Evolutionary conservation across 2,797 vertebrate species (phyloP).

Genomic region (Xiphorhynchus erythropygius): DNA sequence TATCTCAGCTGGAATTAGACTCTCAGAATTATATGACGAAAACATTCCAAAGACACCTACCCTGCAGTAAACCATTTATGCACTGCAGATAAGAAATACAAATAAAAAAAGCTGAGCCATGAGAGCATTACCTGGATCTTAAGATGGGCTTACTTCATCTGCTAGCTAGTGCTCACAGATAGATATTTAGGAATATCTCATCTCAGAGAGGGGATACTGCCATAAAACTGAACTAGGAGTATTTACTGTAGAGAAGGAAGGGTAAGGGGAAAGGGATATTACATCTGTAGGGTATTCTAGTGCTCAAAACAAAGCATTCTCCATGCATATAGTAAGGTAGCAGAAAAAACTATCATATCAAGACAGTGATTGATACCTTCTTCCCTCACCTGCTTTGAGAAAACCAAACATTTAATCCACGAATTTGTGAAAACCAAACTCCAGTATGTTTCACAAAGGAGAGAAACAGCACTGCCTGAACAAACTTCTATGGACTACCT

Average conservation of each 20-base stretch:
- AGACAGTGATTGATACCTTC: neutral
- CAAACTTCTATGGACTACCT: neutral
- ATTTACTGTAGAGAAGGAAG: neutral
- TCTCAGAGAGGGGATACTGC: neutral
- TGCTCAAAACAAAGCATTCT: neutral
- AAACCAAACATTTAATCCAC: neutral
- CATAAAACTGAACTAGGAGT: neutral
- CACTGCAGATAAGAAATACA: neutral
- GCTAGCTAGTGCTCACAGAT: neutral
- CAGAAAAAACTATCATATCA: neutral
- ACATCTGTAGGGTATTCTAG: accelerated
- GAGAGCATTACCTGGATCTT: neutral
- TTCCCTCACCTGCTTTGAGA: neutral
- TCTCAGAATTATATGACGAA: neutral
- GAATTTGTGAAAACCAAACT: neutral
- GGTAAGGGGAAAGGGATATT: neutral
- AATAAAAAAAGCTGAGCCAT: neutral
- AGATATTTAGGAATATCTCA: neutral
- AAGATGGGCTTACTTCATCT: neutral
- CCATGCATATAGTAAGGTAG: neutral
- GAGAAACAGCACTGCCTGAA: neutral
- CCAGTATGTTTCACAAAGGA: neutral
- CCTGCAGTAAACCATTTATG: neutral
- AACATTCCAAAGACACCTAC: neutral
- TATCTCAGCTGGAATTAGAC: neutral